Conservation (phyloP, 92 coral and sea anemone species). For the Parazoanthus atlanticus region DNA sequence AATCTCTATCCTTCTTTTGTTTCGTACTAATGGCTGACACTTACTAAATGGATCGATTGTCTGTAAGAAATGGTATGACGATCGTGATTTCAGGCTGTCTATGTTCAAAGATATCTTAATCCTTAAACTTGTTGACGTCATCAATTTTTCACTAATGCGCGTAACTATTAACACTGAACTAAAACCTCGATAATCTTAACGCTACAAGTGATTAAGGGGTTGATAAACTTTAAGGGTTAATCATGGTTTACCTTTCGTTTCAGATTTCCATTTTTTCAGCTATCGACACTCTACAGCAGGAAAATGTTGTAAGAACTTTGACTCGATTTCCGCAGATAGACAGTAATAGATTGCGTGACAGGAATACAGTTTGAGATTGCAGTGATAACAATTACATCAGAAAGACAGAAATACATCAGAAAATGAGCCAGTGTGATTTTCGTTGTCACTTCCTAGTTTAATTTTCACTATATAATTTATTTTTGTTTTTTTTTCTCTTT, state of each 20-base stretch:
- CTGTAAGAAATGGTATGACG: too few relatives aligned
- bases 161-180: background rate
- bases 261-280: slow-evolving; percentile 79
- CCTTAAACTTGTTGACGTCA: too few relatives aligned
- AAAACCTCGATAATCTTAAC: background rate
- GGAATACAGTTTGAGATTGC: slow-evolving; percentile 4
- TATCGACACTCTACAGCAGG: slow-evolving; percentile 66
- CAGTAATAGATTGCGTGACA: background rate
- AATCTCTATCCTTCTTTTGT: too few relatives aligned
- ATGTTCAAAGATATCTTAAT: too few relatives aligned
- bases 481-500: too few relatives aligned
- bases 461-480: background rate
- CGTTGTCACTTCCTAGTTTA: background rate
- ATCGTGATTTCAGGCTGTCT: too few relatives aligned
- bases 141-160: too few relatives aligned
- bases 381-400: background rate
- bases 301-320: slow-evolving; percentile 65
- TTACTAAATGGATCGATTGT: too few relatives aligned
- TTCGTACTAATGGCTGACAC: too few relatives aligned
- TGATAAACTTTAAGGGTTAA: background rate
- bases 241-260: slow-evolving; percentile 40
- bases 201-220: background rate
- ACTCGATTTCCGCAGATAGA: background rate
- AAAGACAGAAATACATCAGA: background rate
- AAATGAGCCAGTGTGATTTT: too few relatives aligned